phyloP scores from a whole-genome alignment of 2,888 invertebrate species.

The Diachrysia chrysitis region DNA sequence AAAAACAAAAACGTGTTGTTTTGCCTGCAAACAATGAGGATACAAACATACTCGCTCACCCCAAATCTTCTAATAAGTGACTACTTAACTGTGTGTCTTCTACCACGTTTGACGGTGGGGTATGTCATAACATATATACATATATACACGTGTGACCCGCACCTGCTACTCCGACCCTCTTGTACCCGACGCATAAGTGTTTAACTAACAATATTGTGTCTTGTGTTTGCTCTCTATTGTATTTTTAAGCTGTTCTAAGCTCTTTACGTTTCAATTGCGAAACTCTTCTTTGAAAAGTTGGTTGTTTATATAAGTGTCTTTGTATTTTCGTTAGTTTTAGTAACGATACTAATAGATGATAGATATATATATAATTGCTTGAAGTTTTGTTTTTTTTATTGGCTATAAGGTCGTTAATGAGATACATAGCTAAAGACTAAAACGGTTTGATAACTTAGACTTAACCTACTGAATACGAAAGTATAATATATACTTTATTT shows the following conservation, averaged over 20 bases:
- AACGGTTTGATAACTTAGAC: not conserved
- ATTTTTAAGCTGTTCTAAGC: constrained; percentile 5
- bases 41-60: too few species aligned
- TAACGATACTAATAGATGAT: too few species aligned
- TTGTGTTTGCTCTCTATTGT: not conserved
- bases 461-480: not conserved
- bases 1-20: too few species aligned
- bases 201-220: not conserved
- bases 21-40: too few species aligned
- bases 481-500: too few species aligned
- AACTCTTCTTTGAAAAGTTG: not conserved
- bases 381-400: too few species aligned
- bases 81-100: too few species aligned
- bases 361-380: too few species aligned
- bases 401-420: too few species aligned
- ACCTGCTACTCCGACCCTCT: not conserved
- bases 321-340: too few species aligned
- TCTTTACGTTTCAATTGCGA: not conserved
- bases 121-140: not conserved
- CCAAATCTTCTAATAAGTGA: too few species aligned
- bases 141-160: not conserved
- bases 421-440: too few species aligned
- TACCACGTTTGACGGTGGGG: not conserved
- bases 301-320: not conserved
- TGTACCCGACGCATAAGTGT: not conserved